These are phyloP conservation scores for Lingula anatina DNA, from an alignment of 2,888 invertebrate species.

Conservation along the genomic window DNA sequence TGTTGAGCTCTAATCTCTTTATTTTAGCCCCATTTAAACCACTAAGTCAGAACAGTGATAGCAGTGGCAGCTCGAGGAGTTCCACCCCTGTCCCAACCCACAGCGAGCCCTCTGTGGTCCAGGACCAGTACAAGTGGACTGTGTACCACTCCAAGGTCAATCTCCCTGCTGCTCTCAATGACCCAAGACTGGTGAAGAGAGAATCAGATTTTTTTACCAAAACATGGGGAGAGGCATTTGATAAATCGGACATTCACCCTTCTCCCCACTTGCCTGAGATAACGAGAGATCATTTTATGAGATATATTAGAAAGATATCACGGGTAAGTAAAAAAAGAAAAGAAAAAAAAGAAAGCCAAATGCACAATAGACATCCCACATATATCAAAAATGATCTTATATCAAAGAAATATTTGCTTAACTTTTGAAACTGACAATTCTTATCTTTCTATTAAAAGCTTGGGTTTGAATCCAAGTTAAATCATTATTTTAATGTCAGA, in stretches of 20 bases:
- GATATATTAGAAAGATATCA: constrained; percentile 70
- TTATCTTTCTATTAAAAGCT: too few species aligned
- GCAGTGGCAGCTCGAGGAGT: neutral
- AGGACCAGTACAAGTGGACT: constrained; percentile 63
- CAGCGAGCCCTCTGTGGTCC: constrained; percentile 39
- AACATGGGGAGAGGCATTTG: constrained; percentile 95
- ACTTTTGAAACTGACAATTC: too few species aligned
- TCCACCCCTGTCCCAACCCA: constrained; percentile 6
- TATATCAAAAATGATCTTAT: constrained; percentile 44
- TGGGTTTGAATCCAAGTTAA: too few species aligned
- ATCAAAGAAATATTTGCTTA: too few species aligned
- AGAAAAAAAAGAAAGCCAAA: too few species aligned
- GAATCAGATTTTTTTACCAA: constrained; percentile 85
- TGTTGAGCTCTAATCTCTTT: too few species aligned
- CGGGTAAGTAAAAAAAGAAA: constrained; percentile 37
- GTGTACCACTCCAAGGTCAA: constrained; percentile 88
- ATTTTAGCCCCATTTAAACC: too few species aligned
- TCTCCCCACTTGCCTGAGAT: constrained; percentile 80
- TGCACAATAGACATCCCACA: too few species aligned
- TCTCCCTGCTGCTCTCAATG: constrained; percentile 90
- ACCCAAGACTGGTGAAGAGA: constrained; percentile 73
- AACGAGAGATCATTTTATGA: constrained; percentile 76
- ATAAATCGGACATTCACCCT: constrained; percentile 72
- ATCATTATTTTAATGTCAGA: too few species aligned
- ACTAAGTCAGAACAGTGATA: too few species aligned